A percentile compares a stretch with the other conserved stretches of the same genome.
These are phyloP conservation scores for Circaetus cinerascens DNA, from an alignment of 2,113 vertebrate species.

Conservation along the genomic window DNA sequence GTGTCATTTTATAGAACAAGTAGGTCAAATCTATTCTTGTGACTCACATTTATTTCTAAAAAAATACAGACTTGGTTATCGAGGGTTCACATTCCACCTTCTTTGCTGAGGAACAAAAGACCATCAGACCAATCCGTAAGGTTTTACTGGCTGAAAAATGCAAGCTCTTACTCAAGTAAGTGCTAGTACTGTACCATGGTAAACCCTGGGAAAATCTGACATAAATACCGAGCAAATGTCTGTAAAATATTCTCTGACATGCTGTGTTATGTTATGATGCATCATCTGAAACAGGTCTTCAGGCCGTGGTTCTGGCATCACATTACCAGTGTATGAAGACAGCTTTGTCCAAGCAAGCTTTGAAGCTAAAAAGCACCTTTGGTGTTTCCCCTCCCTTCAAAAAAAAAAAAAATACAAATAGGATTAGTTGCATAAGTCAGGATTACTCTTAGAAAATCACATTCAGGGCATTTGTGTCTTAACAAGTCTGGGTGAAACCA, in stretches of 20 bases:
- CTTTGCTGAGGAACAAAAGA: neutral
- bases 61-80: neutral
- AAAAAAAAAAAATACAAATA: neutral
- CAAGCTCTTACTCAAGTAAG: neutral
- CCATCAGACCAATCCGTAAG: neutral
- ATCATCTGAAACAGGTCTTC: neutral
- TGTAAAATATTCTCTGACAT: neutral
- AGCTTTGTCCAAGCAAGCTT: neutral
- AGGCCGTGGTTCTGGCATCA: neutral
- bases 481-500: neutral
- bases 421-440: neutral
- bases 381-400: neutral
- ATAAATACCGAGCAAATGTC: neutral
- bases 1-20: neutral
- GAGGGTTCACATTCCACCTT: neutral
- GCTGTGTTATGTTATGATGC: neutral
- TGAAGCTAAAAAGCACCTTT: neutral
- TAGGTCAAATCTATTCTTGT: neutral
- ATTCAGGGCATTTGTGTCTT: neutral
- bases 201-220: neutral
- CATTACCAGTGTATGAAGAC: accelerated
- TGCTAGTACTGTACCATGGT: neutral
- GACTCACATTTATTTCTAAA: neutral
- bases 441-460: neutral
- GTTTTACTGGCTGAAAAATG: neutral